Conservation (phyloP, 1,140 invertebrate genomes). For the Panagrolaimus sp. region DNA sequence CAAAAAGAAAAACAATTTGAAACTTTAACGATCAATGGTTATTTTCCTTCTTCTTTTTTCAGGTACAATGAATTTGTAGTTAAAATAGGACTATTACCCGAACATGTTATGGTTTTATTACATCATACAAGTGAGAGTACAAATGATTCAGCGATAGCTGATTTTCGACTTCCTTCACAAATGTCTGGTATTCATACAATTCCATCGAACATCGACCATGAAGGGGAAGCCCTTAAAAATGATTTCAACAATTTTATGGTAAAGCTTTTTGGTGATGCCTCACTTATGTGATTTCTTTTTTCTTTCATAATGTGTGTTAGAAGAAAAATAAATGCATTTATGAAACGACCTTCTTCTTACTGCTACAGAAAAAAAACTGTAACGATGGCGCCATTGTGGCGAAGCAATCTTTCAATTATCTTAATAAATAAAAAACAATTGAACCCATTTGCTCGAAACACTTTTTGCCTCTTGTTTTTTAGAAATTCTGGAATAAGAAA, state of each 20-base stretch:
- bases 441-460: no score
- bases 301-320: no score
- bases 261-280: slow-evolving; percentile 1
- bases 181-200: slow-evolving; percentile 37
- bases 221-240: background rate
- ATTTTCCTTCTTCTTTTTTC: slow-evolving; percentile 25
- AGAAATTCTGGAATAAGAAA: no score
- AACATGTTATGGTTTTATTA: slow-evolving; percentile 58
- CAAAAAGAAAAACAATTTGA: background rate
- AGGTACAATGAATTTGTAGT: slow-evolving; percentile 70
- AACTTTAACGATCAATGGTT: no score
- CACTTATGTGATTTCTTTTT: no score
- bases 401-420: no score
- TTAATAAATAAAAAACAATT: no score
- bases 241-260: slow-evolving; percentile 5
- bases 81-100: slow-evolving; percentile 59
- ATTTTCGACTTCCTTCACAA: slow-evolving; percentile 43
- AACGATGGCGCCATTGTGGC: no score
- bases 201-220: slow-evolving; percentile 8
- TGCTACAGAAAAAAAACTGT: no score
- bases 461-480: no score
- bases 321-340: no score
- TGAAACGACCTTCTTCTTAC: no score
- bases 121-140: slow-evolving; percentile 50
- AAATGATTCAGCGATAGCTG: slow-evolving; percentile 43